Conservation (phyloP, 2,888 invertebrate genomes). For the Arge pagana region DNA sequence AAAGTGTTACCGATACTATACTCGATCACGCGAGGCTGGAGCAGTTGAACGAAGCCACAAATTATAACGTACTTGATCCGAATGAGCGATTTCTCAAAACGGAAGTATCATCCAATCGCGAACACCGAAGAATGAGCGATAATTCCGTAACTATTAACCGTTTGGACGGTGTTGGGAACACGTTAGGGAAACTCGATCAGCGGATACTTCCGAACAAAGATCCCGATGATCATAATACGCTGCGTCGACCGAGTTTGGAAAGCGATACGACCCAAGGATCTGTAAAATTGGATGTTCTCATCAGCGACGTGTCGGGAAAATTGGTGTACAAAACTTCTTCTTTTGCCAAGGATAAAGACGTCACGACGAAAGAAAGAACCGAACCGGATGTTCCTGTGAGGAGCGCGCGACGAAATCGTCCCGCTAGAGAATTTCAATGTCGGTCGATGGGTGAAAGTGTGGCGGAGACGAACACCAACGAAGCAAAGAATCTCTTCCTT, state of each 20-base stretch:
- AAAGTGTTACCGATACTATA: slow-evolving; percentile 45
- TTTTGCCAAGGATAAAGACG: slow-evolving; percentile 36
- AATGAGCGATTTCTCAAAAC: slow-evolving; percentile 41
- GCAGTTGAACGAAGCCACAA: slow-evolving; percentile 48
- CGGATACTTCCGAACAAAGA: slow-evolving; percentile 36
- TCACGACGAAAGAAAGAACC: slow-evolving; percentile 41
- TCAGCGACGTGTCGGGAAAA: slow-evolving; percentile 34
- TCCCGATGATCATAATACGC: slow-evolving; percentile 42
- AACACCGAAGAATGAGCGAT: slow-evolving; percentile 46
- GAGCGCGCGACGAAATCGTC: slow-evolving; percentile 52
- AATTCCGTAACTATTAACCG: slow-evolving; percentile 37
- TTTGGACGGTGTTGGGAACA: slow-evolving; percentile 39
- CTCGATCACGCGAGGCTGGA: slow-evolving; percentile 46
- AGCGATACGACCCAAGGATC: slow-evolving; percentile 42
- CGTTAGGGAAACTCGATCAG: slow-evolving; percentile 38
- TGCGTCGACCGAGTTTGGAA: slow-evolving; percentile 53
- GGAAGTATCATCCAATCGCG: slow-evolving; percentile 37
- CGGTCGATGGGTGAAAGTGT: slow-evolving; percentile 56
- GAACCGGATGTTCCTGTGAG: slow-evolving; percentile 56
- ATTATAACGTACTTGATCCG: slow-evolving; percentile 46
- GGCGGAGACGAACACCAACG: slow-evolving; percentile 38
- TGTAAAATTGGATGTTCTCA: slow-evolving; percentile 35
- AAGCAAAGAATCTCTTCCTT: slow-evolving; percentile 49
- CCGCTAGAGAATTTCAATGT: slow-evolving; percentile 53
- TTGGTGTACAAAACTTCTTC: slow-evolving; percentile 23